Percentiles rank a stretch among this genome's conserved stretches.
Evolutionary conservation across 2,113 vertebrate species (phyloP).

Genomic region (Paratilapia polleni): DNA sequence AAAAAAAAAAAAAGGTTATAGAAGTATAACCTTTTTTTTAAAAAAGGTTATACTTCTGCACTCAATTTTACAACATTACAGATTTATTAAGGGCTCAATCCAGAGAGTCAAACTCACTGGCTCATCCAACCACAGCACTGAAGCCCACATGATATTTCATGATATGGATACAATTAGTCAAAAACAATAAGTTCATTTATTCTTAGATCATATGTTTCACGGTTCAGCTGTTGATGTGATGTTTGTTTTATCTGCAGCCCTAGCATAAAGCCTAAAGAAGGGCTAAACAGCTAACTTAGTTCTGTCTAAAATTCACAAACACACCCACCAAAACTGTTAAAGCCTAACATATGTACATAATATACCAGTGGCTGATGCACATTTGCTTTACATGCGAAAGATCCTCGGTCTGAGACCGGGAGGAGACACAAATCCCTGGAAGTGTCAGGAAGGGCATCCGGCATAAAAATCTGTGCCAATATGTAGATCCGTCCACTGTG

Average conservation of each 20-base stretch:
- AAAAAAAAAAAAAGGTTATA: no score
- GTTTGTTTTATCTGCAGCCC: no score
- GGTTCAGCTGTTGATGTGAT: background rate
- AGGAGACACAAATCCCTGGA: background rate
- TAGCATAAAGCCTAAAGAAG: no score
- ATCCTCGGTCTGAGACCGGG: background rate
- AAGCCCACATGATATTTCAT: background rate
- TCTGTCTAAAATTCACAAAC: background rate
- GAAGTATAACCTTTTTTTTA: no score
- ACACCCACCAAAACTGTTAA: accelerated
- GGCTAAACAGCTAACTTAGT: background rate
- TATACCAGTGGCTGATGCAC: background rate
- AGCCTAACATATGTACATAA: background rate
- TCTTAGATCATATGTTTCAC: background rate
- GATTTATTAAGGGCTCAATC: background rate
- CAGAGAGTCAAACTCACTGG: background rate
- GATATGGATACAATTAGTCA: accelerated
- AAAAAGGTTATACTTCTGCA: background rate
- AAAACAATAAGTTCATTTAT: background rate
- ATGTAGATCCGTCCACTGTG: no score
- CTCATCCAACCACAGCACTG: background rate
- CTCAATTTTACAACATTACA: background rate
- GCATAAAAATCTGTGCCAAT: no score
- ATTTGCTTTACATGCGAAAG: background rate
- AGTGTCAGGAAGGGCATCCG: background rate